A percentile compares a stretch with the other conserved stretches of the same genome.
Evolutionary conservation across 2,888 invertebrate species (phyloP).

Genomic region (Eristalis pertinax): DNA sequence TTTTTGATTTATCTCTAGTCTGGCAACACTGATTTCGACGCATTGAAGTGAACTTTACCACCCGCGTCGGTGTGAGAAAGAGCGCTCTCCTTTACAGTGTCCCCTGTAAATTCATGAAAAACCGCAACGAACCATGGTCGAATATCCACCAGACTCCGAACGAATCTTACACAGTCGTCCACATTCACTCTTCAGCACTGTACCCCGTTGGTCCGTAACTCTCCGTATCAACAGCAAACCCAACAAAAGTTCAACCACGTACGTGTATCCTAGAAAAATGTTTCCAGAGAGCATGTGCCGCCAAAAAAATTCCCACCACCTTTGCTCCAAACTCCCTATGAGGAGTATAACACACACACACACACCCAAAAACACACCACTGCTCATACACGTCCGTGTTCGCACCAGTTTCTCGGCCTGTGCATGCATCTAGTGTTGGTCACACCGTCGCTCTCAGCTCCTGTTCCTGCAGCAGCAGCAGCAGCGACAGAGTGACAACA

Average conservation of each 20-base stretch:
- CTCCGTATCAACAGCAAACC: conserved; percentile 4
- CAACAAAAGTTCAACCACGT: conserved; percentile 53
- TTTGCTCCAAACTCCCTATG: background rate
- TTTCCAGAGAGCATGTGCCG: conserved; percentile 68
- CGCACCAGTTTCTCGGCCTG: background rate
- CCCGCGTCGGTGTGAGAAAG: conserved; percentile 2
- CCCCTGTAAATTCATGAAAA: conserved; percentile 36
- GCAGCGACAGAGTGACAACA: background rate
- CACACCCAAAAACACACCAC: background rate
- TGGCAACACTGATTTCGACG: conserved; percentile 64
- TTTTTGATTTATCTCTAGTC: background rate
- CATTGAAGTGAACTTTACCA: conserved; percentile 60
- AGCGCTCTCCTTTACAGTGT: conserved; percentile 20
- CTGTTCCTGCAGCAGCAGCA: background rate
- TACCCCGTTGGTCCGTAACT: background rate
- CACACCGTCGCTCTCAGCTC: background rate
- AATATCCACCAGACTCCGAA: background rate
- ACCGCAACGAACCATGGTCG: conserved; percentile 54
- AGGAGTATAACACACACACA: conserved; percentile 13
- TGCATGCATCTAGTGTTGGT: background rate
- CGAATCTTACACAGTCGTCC: conserved; percentile 14
- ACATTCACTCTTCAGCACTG: background rate
- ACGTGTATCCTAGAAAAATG: conserved; percentile 57
- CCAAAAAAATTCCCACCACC: conserved; percentile 37
- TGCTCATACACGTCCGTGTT: background rate